A percentile compares a stretch with the other conserved stretches of the same genome.
Conservation (phyloP, 2,888 invertebrate genomes). For the Ormyrus labotus region DNA sequence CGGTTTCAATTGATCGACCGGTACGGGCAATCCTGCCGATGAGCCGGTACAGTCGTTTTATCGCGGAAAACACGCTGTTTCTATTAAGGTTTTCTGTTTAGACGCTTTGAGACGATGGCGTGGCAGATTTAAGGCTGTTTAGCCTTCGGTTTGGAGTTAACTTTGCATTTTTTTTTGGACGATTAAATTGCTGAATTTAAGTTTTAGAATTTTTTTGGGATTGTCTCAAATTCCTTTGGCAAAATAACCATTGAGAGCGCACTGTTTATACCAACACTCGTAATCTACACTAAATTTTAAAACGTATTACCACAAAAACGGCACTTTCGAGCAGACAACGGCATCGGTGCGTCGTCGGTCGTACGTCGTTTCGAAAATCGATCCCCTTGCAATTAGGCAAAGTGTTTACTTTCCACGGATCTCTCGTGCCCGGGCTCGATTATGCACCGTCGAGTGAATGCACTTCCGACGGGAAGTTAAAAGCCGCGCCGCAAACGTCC, state of each 20-base stretch:
- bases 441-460: slow-evolving; percentile 7
- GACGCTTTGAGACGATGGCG: neutral
- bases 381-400: too few relatives aligned
- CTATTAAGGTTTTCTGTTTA: neutral
- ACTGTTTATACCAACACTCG: neutral
- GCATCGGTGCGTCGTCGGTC: too few relatives aligned
- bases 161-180: too few relatives aligned
- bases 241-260: too few relatives aligned
- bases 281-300: neutral
- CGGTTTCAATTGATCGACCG: slow-evolving; percentile 17
- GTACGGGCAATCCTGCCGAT: neutral
- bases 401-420: slow-evolving; percentile 14
- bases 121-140: neutral
- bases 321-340: too few relatives aligned
- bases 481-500: slow-evolving; percentile 38
- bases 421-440: neutral
- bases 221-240: too few relatives aligned
- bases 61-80: neutral
- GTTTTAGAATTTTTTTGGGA: too few relatives aligned
- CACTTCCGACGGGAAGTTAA: slow-evolving; percentile 24
- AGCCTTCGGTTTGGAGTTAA: neutral
- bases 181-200: too few relatives aligned
- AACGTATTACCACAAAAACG: neutral
- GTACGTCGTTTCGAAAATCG: too few relatives aligned
- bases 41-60: slow-evolving; percentile 8